phyloP scores from a whole-genome alignment of 2,888 invertebrate species.

The Drosophila leonis region DNA sequence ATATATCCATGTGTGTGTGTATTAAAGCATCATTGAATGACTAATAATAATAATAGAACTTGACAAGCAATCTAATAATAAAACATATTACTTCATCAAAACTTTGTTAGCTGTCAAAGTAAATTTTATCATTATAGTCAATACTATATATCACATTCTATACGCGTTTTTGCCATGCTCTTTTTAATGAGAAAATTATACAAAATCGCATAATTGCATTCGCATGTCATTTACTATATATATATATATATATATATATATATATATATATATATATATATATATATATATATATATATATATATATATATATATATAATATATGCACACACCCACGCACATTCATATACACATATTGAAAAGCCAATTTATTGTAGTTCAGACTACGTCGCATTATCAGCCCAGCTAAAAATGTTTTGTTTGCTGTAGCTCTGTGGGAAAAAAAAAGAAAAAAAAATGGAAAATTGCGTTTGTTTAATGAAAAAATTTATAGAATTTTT shows the following conservation, averaged over 20 bases:
- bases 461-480: slow-evolving; percentile 50
- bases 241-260: not conserved
- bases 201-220: slow-evolving; percentile 45
- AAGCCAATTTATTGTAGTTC: not conserved
- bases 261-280: not conserved
- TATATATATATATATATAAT: not conserved
- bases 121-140: slow-evolving; percentile 42
- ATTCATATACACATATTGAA: slow-evolving; percentile 3
- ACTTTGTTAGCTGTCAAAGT: slow-evolving; percentile 47
- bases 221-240: slow-evolving; percentile 24
- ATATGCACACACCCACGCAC: not conserved
- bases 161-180: slow-evolving; percentile 28
- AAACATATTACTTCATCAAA: slow-evolving; percentile 52
- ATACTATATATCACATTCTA: slow-evolving; percentile 15
- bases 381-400: not conserved
- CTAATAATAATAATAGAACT: slow-evolving; percentile 37
- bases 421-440: not conserved
- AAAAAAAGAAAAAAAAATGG: slow-evolving; percentile 11
- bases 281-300: not conserved
- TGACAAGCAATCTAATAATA: slow-evolving; percentile 59
- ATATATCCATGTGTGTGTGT: not conserved
- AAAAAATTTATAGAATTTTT: slow-evolving; percentile 52
- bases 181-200: slow-evolving; percentile 52
- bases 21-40: slow-evolving; percentile 38
- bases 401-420: slow-evolving; percentile 9